Conservation (phyloP, 2,113 vertebrate genomes). For the Cephalopterus ornatus region DNA sequence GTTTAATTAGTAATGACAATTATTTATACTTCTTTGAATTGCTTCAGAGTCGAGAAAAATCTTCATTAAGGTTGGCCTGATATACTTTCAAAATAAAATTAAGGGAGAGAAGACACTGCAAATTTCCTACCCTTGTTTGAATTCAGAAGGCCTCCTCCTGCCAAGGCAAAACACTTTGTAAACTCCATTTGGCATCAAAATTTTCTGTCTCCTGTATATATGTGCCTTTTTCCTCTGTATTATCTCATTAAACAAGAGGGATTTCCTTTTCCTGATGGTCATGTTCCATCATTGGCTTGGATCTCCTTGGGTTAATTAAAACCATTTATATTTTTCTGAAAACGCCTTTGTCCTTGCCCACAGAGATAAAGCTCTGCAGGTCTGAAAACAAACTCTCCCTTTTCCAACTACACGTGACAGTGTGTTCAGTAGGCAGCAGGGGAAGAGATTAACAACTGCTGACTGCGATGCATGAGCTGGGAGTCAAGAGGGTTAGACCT, state of each 20-base stretch:
- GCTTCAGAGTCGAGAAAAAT: neutral
- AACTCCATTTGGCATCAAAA: neutral
- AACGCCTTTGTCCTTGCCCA: neutral
- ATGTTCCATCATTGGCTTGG: neutral
- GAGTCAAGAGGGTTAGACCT: neutral
- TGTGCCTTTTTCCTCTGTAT: neutral
- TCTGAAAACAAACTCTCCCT: neutral
- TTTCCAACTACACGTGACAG: neutral
- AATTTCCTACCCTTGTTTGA: neutral
- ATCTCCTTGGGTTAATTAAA: neutral
- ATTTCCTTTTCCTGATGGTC: neutral
- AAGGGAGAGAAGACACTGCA: neutral
- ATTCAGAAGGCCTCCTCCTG: neutral
- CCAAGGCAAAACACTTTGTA: neutral
- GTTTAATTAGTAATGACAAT: neutral
- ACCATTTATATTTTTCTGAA: neutral
- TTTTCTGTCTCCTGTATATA: neutral
- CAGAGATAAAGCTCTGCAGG: neutral
- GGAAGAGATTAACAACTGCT: neutral
- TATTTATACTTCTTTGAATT: neutral
- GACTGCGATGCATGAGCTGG: rapidly evolving
- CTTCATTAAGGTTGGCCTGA: neutral
- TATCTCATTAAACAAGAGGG: neutral
- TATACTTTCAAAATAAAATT: neutral
- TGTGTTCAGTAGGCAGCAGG: neutral